Conservation (phyloP, 1,140 invertebrate genomes). For the Rhagoletis pomonella region DNA sequence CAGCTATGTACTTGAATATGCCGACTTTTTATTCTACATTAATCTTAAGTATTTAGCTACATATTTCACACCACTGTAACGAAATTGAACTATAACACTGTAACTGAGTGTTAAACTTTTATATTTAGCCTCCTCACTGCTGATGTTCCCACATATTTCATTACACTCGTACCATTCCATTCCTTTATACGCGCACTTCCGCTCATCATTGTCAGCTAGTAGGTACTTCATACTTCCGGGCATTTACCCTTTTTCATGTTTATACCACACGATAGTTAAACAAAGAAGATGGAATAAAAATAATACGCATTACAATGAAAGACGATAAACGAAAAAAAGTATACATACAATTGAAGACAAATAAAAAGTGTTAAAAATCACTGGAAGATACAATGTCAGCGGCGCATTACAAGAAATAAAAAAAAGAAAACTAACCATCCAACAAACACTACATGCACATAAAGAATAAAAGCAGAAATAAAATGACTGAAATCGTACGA, state of each 20-base stretch:
- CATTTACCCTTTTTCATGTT: constrained; percentile 36
- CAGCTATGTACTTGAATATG: too few species aligned
- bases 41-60: too few species aligned
- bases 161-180: not conserved
- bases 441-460: not conserved
- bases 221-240: constrained; percentile 37
- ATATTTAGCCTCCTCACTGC: not conserved
- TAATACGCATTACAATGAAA: constrained; percentile 21
- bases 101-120: constrained; percentile 11
- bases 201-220: constrained; percentile 43
- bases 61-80: not conserved
- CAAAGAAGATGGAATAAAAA: not conserved
- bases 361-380: not conserved
- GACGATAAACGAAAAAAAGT: not conserved
- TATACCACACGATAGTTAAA: not conserved
- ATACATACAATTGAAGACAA: not conserved
- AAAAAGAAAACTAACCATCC: not conserved
- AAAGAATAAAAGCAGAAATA: constrained; percentile 1
- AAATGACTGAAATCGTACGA: constrained; percentile 3
- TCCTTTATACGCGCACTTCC: not conserved
- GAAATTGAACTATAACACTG: not conserved
- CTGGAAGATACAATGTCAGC: constrained; percentile 23
- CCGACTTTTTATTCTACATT: too few species aligned
- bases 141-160: not conserved
- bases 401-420: too few species aligned